Evolutionary conservation across 1,140 invertebrate species (phyloP).

Genomic region (Holotrichia oblita): DNA sequence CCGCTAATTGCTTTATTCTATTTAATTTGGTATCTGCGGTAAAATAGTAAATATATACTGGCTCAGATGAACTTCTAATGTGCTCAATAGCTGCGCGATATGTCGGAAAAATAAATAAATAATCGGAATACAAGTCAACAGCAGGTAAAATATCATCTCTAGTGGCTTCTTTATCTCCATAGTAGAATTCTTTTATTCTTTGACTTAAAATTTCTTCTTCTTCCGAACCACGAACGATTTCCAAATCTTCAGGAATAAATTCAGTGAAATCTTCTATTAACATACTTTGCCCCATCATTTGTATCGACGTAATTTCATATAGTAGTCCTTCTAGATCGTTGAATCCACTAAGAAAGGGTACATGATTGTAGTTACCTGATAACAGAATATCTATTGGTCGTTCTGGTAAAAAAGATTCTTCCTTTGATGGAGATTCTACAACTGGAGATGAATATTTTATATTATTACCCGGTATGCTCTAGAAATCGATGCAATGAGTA

Average conservation of each 20-base stretch:
- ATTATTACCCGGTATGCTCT: too few species aligned
- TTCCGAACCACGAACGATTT: constrained; percentile 60
- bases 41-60: constrained; percentile 51
- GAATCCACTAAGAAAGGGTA: constrained; percentile 48
- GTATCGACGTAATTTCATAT: background rate
- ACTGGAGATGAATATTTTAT: background rate
- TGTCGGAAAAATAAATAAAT: background rate
- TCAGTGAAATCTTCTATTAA: constrained; percentile 45
- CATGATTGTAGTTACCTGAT: constrained; percentile 48
- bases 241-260: constrained; percentile 61
- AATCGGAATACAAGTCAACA: background rate
- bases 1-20: constrained; percentile 45
- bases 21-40: constrained; percentile 49
- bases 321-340: constrained; percentile 50
- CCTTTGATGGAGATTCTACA: constrained; percentile 22
- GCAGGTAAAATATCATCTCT: constrained; percentile 55
- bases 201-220: constrained; percentile 60
- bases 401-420: constrained; percentile 45
- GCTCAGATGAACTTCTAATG: constrained; percentile 40
- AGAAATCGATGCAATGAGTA: too few species aligned
- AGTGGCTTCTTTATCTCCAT: constrained; percentile 60
- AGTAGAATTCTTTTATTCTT: constrained; percentile 66
- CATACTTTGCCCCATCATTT: constrained; percentile 37
- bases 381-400: constrained; percentile 44
- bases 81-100: constrained; percentile 41